phyloP scores from a whole-genome alignment of 2,888 invertebrate genomes.

The Operophtera brumata region DNA sequence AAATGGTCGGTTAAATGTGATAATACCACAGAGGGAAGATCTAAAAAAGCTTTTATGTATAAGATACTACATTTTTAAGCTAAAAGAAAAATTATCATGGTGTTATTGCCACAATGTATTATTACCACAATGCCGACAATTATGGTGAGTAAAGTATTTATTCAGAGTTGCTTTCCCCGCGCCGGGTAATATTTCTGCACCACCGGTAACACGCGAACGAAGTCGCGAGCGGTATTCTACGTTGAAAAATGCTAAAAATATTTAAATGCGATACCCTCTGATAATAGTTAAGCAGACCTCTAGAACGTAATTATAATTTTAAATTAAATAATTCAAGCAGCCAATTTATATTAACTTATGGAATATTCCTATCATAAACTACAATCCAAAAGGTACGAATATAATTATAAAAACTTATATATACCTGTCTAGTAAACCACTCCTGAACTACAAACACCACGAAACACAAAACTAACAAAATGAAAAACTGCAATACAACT shows the following conservation, averaged over 20 bases:
- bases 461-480: slow-evolving; percentile 1
- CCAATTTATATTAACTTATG: neutral
- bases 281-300: neutral
- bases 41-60: no score
- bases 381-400: neutral
- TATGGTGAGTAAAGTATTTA: no score
- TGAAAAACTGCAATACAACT: slow-evolving; percentile 11
- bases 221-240: no score
- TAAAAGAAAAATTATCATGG: no score
- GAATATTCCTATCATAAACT: neutral
- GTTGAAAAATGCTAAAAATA: neutral
- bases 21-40: no score
- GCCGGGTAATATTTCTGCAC: no score
- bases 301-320: neutral
- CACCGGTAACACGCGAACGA: no score
- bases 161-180: no score
- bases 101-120: no score
- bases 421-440: slow-evolving; percentile 11
- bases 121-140: no score
- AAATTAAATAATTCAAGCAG: neutral
- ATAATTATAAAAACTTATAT: neutral
- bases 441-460: neutral
- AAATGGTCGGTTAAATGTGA: no score
- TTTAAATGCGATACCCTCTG: neutral
- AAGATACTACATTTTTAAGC: no score